Evolutionary conservation across 92 coral and sea anemone species (phyloP), one percentile per base, ranked within the genome.

Genomic region (Porites rus): DNA sequence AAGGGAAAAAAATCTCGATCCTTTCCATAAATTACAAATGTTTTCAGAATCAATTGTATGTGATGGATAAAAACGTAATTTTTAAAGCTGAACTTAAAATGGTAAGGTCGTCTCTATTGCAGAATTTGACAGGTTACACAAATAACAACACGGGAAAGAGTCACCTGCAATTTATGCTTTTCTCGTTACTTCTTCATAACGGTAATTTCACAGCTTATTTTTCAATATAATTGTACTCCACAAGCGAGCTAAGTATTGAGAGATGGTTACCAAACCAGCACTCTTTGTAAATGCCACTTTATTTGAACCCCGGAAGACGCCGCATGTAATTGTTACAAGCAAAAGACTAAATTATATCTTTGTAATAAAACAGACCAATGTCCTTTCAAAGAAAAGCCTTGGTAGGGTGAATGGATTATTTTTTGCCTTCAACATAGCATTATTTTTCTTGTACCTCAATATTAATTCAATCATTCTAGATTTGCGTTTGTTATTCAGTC

Each of bases 371-470:
- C 16, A 73, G 65, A 67, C 79, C 62, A 69, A 78, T 65, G 80
- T 65, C 68, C 25, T 88, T 88, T 82, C 25, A 83, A 46, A 61
- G 73, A 79, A 83, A 73, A 72, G 79, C 87, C 73, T 72, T 73
- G 87, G 46, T 61, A 61, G 74, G 87, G 46, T 87, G 87, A 74
- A 53, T 65, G 52, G 71, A 72, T 89, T 84, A 89, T 89, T 84
- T 89, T 89, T 83, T 81, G 77, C 72, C 53, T 75, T 22, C 53
- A 62, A 77, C 72, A 89, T 78, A 84, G 89, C 80, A 65, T 90
- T 85, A 90, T 85, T 90, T 83, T 90, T 86, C 90, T 79, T 72
- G 76, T 80, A 71, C 66, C 86, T 90, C 75, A 78, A 73, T 84
- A 89, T 89, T 75, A 21, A 78, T 73, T 77, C 86, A 80, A 17